These are phyloP conservation scores for Ailuropoda melanoleuca DNA, from an alignment of 2,113 vertebrate genomes.

Conservation along the genomic window DNA sequence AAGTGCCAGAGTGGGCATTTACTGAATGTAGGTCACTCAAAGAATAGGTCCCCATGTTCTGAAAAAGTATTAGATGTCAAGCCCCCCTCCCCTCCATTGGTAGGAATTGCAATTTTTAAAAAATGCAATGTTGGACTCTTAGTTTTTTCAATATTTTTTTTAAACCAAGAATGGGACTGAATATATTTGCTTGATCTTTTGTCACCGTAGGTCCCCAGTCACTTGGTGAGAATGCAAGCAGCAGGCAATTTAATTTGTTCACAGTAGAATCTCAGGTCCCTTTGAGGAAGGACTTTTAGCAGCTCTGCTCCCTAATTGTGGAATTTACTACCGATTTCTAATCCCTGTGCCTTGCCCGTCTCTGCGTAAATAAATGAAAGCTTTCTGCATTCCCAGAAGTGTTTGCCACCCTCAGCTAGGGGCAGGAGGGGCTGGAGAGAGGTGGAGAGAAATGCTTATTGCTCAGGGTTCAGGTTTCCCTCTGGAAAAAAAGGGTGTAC, in stretches of 20 bases:
- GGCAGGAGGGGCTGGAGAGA: background rate
- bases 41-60: background rate
- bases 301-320: slow-evolving; percentile 61
- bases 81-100: background rate
- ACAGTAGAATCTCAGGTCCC: slow-evolving; percentile 59
- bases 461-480: background rate
- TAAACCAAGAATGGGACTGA: slow-evolving; percentile 8
- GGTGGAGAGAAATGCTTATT: background rate
- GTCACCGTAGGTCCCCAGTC: slow-evolving; percentile 52
- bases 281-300: slow-evolving; percentile 71
- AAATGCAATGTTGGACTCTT: background rate
- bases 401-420: background rate
- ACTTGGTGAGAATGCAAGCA: slow-evolving; percentile 60
- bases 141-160: slow-evolving; percentile 17
- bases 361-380: slow-evolving; percentile 42
- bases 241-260: slow-evolving; percentile 70
- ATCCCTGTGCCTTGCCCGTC: slow-evolving; percentile 20
- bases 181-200: slow-evolving; percentile 56
- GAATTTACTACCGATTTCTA: slow-evolving; percentile 63
- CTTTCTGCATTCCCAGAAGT: slow-evolving; percentile 19
- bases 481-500: background rate
- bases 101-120: slow-evolving; percentile 20
- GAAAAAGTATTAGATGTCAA: background rate
- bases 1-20: background rate
- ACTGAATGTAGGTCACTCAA: background rate